A percentile compares a stretch with the other conserved stretches of the same genome.
These are phyloP conservation scores for Spheniscus mendiculus DNA, from an alignment of 2,113 vertebrate genomes.

Conservation along the genomic window DNA sequence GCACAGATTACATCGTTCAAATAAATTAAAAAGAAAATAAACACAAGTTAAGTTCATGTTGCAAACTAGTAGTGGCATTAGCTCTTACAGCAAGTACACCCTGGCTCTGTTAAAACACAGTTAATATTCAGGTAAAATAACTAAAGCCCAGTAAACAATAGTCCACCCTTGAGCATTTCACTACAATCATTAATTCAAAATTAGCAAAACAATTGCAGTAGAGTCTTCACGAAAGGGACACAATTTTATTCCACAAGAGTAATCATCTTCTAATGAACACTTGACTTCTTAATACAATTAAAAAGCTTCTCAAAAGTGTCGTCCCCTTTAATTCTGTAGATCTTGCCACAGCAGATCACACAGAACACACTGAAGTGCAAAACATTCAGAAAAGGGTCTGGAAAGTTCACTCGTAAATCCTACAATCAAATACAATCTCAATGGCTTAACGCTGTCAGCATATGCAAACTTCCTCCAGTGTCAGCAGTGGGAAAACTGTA, in stretches of 20 bases:
- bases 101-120: not conserved
- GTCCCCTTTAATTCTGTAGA: not conserved
- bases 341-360: not conserved
- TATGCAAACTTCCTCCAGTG: not conserved
- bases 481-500: not conserved
- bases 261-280: not conserved
- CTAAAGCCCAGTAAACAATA: not conserved
- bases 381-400: not conserved
- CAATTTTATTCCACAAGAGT: not conserved
- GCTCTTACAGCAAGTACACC: not conserved
- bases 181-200: not conserved
- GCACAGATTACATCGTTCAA: not conserved
- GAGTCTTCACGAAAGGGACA: not conserved
- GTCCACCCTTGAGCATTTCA: not conserved
- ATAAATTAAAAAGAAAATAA: slow-evolving; percentile 3
- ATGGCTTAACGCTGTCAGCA: not conserved
- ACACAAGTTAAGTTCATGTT: not conserved
- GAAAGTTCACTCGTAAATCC: not conserved
- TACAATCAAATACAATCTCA: not conserved
- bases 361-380: not conserved
- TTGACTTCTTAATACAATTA: not conserved
- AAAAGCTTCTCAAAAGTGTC: not conserved
- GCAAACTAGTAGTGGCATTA: not conserved
- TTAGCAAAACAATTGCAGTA: not conserved
- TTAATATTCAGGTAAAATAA: not conserved